A percentile compares a stretch with the other conserved stretches of the same genome.
Evolutionary conservation across 2,113 vertebrate species (phyloP).

Genomic region (Chiloscyllium plagiosum): DNA sequence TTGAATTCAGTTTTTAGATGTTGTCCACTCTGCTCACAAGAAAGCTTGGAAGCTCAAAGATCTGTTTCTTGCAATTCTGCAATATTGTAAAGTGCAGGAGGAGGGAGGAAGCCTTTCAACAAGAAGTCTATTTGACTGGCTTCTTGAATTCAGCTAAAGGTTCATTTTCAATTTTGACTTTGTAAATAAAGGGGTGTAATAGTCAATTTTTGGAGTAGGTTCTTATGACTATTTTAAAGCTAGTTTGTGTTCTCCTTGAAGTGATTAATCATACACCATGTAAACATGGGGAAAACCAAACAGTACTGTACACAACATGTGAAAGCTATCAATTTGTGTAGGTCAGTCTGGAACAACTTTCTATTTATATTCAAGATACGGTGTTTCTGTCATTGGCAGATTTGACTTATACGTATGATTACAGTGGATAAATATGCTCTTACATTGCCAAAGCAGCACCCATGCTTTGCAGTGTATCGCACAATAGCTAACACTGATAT

Average conservation of each 20-base stretch:
- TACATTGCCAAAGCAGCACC: not conserved
- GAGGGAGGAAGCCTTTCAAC: conserved; percentile 52
- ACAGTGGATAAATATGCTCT: not conserved
- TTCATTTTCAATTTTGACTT: not conserved
- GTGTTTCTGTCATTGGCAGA: not conserved
- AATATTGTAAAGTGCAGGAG: conserved; percentile 75
- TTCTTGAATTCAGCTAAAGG: conserved; percentile 70
- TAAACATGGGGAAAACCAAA: conserved; percentile 1
- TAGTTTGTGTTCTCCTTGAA: conserved; percentile 29
- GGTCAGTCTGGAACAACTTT: not conserved
- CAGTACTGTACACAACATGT: conserved; percentile 13
- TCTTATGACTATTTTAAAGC: conserved; percentile 15
- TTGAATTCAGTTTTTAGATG: conserved; percentile 74
- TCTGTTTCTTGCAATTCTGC: conserved; percentile 77
- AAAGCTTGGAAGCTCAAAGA: conserved; percentile 87
- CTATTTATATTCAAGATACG: not conserved
- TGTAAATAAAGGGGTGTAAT: not conserved
- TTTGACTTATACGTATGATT: not conserved
- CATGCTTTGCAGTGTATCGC: not conserved
- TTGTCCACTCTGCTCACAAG: conserved; percentile 76
- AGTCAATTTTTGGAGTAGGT: not conserved
- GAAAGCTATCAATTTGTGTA: not conserved
- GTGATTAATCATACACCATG: not conserved
- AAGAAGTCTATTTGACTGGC: conserved; percentile 85
- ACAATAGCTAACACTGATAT: not conserved